phyloP scores from a whole-genome alignment of 2,888 invertebrate species.

The Patella pellucida region DNA sequence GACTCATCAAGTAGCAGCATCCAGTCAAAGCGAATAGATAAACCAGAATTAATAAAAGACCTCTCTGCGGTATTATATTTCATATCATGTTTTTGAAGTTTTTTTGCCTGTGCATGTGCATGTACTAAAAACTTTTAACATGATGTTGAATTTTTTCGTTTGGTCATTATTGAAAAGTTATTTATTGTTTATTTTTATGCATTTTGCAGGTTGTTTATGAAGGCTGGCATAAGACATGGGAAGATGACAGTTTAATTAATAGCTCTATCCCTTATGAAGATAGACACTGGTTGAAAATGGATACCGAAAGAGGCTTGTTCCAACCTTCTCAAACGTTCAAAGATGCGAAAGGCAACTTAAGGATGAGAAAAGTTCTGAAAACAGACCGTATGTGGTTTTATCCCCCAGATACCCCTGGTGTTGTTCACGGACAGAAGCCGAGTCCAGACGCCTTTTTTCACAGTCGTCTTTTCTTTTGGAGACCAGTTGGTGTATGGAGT shows the following conservation, averaged over 20 bases:
- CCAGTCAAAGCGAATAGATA: not conserved
- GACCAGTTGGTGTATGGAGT: conserved; percentile 15
- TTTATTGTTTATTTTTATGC: not conserved
- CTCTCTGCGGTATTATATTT: not conserved
- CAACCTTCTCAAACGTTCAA: not conserved
- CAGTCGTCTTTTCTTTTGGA: conserved; percentile 15
- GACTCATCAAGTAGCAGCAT: not conserved
- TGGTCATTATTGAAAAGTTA: too few relatives aligned
- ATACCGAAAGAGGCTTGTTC: conserved; percentile 9
- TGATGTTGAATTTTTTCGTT: too few relatives aligned
- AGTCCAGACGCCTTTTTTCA: conserved; percentile 1
- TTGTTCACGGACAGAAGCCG: not conserved
- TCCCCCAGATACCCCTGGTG: not conserved
- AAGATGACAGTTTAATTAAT: not conserved
- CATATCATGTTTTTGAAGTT: not conserved
- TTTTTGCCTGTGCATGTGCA: too few relatives aligned
- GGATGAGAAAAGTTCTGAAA: not conserved
- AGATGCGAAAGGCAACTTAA: not conserved
- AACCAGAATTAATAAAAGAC: not conserved
- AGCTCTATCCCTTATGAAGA: not conserved
- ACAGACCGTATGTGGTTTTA: conserved; percentile 14
- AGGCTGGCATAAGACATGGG: conserved; percentile 2
- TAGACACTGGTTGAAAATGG: conserved; percentile 6
- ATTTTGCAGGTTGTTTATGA: not conserved
- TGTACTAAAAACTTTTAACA: too few relatives aligned